Conservation (phyloP, 2,888 invertebrate species). For the Geophilus truncorum region DNA sequence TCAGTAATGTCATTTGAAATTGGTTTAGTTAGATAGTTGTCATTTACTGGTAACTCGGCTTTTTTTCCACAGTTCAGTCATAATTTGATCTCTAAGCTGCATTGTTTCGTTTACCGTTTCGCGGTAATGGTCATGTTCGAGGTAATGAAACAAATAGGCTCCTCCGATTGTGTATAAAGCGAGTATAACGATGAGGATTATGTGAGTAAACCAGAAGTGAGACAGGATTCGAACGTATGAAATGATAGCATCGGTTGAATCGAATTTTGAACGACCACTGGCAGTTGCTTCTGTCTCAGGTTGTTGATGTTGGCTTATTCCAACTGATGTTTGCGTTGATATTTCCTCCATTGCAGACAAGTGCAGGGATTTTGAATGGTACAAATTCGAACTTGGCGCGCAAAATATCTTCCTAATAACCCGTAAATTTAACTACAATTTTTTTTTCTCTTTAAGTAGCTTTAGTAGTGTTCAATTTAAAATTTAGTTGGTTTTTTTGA, state of each 20-base stretch:
- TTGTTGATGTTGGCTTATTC: too few relatives aligned
- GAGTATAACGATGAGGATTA: background rate
- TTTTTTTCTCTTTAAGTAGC: background rate
- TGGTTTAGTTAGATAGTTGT: background rate
- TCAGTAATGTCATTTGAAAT: background rate
- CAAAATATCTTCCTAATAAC: background rate
- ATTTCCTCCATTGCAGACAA: background rate
- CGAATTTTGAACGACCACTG: background rate
- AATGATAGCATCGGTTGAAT: background rate
- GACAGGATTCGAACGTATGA: background rate
- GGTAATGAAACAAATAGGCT: background rate
- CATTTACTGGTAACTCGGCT: background rate
- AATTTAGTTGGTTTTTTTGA: too few relatives aligned
- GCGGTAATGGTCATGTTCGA: background rate
- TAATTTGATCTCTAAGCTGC: background rate
- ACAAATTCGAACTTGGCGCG: background rate
- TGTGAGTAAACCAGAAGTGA: background rate
- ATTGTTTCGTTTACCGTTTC: background rate
- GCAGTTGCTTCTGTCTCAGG: background rate
- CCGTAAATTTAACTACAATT: too few relatives aligned
- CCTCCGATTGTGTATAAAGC: background rate
- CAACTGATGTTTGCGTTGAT: background rate
- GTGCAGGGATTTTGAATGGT: background rate
- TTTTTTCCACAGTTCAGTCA: background rate
- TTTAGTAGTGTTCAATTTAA: too few relatives aligned